These are phyloP conservation scores for Nudaria mundana DNA, from an alignment of 2,888 invertebrate species.

Conservation along the genomic window DNA sequence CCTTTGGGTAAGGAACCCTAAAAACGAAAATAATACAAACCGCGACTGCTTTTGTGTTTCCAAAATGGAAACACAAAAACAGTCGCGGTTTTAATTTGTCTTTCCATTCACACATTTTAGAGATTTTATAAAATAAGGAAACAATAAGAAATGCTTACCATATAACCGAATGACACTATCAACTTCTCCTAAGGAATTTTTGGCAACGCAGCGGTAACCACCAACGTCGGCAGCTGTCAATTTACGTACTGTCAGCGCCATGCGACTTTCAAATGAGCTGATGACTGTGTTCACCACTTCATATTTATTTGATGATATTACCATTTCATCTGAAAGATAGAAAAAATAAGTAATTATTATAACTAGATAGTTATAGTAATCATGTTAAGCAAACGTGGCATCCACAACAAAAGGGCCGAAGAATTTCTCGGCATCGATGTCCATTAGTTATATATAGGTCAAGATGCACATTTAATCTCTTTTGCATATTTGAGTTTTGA, in stretches of 20 bases:
- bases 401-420: too few species aligned
- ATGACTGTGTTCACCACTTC: slow-evolving; percentile 86
- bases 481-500: too few species aligned
- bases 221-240: slow-evolving; percentile 89
- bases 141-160: slow-evolving; percentile 79
- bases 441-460: too few species aligned
- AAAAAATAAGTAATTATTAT: not conserved
- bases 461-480: too few species aligned
- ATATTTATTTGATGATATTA: slow-evolving; percentile 90
- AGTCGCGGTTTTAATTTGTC: too few species aligned
- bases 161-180: slow-evolving; percentile 93
- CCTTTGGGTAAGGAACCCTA: too few species aligned
- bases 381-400: too few species aligned
- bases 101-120: too few species aligned
- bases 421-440: too few species aligned
- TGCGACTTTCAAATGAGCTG: slow-evolving; percentile 90
- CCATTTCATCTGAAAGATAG: slow-evolving; percentile 85
- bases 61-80: too few species aligned
- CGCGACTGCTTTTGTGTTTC: too few species aligned
- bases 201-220: slow-evolving; percentile 92
- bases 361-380: not conserved
- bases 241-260: slow-evolving; percentile 88
- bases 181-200: slow-evolving; percentile 93
- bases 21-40: too few species aligned
- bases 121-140: not conserved